Conservation (phyloP, 2,888 invertebrate genomes). For the Linyphia triangularis region DNA sequence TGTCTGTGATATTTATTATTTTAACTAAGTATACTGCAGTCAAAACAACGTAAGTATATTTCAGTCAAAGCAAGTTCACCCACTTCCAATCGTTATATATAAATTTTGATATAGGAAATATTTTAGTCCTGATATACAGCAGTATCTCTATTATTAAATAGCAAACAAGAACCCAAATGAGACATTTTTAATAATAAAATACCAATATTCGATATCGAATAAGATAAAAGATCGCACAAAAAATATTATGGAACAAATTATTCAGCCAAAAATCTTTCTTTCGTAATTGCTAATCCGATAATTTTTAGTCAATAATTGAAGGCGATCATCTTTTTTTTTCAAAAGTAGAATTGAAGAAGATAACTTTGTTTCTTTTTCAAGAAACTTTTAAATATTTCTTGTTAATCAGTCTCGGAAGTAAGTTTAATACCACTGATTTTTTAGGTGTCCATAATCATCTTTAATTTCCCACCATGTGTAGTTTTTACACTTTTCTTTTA, state of each 20-base stretch:
- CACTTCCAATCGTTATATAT: too few relatives aligned
- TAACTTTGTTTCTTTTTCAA: constrained; percentile 28
- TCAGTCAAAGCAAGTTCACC: too few relatives aligned
- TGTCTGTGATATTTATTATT: too few relatives aligned
- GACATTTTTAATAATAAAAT: not conserved
- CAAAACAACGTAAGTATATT: too few relatives aligned
- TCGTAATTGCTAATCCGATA: constrained; percentile 72
- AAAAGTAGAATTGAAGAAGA: constrained; percentile 7
- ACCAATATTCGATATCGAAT: constrained; percentile 16
- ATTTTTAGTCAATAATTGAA: constrained; percentile 70
- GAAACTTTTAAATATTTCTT: constrained; percentile 69
- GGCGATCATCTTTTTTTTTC: constrained; percentile 25
- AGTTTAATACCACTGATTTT: constrained; percentile 30
- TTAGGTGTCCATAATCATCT: constrained; percentile 63
- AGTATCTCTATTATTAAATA: too few relatives aligned
- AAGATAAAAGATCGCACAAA: not conserved
- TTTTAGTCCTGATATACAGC: too few relatives aligned
- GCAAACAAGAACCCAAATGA: not conserved
- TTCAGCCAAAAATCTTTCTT: constrained; percentile 45
- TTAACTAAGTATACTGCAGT: too few relatives aligned
- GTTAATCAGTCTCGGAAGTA: constrained; percentile 51
- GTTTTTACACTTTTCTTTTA: constrained; percentile 39
- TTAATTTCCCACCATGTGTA: constrained; percentile 60
- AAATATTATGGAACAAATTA: constrained; percentile 28
- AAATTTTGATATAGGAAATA: too few relatives aligned